Conservation (phyloP, 2,113 vertebrate genomes). For the Oceanodroma tethys region DNA sequence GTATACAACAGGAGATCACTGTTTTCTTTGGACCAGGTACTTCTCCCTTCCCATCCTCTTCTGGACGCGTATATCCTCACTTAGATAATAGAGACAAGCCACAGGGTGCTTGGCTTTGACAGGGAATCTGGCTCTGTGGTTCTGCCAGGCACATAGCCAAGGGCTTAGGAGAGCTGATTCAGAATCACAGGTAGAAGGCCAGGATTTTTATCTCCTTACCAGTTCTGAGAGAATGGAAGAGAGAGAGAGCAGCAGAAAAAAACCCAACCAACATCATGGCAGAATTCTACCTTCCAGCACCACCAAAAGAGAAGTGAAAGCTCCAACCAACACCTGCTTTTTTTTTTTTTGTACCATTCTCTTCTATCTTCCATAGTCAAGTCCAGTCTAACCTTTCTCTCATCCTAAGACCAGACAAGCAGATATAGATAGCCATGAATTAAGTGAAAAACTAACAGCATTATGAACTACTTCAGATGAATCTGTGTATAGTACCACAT, state of each 20-base stretch:
- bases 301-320: background rate
- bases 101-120: background rate
- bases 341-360: background rate
- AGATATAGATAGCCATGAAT: background rate
- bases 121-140: background rate
- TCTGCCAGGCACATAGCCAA: background rate
- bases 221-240: background rate
- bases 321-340: background rate
- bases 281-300: background rate
- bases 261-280: rapidly evolving
- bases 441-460: background rate
- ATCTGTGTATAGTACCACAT: background rate
- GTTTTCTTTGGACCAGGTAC: background rate
- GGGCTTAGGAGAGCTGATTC: background rate
- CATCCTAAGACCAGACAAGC: background rate
- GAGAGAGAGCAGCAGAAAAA: background rate
- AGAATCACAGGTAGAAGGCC: background rate
- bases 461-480: background rate
- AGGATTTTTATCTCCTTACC: background rate
- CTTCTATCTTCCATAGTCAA: background rate
- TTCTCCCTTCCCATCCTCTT: background rate
- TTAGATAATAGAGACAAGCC: slow-evolving; percentile 12
- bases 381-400: background rate
- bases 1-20: background rate
- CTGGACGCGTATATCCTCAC: background rate